phyloP scores from a whole-genome alignment of 1,140 invertebrate species.

The Ridgeia piscesae region DNA sequence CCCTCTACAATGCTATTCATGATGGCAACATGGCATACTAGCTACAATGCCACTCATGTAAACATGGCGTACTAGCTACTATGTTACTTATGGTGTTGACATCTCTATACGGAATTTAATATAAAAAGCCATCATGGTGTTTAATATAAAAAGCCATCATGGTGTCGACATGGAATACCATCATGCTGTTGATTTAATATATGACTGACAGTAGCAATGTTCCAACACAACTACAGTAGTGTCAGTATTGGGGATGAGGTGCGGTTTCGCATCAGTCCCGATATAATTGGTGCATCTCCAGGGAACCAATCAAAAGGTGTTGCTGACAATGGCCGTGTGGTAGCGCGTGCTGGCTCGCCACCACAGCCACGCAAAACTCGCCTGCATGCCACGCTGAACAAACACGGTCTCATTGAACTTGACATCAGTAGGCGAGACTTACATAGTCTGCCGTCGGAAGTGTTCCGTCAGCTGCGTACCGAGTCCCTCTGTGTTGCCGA shows the following conservation, averaged over 20 bases:
- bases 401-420: conserved; percentile 36
- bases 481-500: conserved; percentile 46
- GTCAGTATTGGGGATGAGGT: conserved; percentile 15
- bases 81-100: not conserved
- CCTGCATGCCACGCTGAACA: conserved; percentile 14
- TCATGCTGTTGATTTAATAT: not conserved
- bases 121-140: too few relatives aligned
- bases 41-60: not conserved
- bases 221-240: not conserved
- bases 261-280: conserved; percentile 20
- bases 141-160: too few relatives aligned
- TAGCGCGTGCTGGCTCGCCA: not conserved
- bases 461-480: conserved; percentile 40
- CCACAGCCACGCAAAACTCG: not conserved
- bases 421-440: conserved; percentile 41
- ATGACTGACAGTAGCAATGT: not conserved
- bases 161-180: not conserved
- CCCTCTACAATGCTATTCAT: not conserved
- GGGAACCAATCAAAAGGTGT: not conserved
- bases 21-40: not conserved
- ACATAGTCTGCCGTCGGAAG: conserved; percentile 39
- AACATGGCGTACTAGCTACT: not conserved
- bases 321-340: not conserved
- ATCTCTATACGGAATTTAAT: too few relatives aligned
- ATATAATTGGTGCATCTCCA: not conserved